Conservation (phyloP, 2,888 invertebrate species). For the Pristionchus japonicus region DNA sequence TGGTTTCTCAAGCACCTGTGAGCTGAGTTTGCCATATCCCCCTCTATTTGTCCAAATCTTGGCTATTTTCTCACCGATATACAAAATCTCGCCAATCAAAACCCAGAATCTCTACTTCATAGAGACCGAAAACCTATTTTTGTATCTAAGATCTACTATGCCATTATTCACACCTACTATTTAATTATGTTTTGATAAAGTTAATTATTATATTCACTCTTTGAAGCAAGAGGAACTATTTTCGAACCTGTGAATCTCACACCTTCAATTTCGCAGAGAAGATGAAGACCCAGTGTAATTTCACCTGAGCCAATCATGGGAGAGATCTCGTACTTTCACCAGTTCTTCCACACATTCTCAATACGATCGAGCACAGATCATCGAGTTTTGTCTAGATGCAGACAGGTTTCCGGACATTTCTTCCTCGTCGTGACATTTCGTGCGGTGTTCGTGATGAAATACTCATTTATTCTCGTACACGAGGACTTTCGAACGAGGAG, state of each 20-base stretch:
- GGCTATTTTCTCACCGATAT: neutral
- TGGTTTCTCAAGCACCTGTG: conserved; percentile 25
- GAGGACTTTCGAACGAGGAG: neutral
- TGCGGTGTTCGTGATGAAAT: neutral
- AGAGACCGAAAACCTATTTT: neutral
- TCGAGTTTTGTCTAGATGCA: neutral
- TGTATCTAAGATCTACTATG: neutral
- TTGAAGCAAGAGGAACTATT: too few relatives aligned
- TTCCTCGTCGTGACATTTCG: neutral
- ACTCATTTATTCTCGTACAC: neutral
- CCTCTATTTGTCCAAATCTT: neutral
- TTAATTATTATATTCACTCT: too few relatives aligned
- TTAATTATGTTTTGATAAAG: neutral
- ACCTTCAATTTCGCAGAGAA: too few relatives aligned
- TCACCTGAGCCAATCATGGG: too few relatives aligned
- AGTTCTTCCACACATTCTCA: neutral
- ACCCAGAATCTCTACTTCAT: neutral
- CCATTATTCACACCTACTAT: neutral
- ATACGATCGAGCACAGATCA: neutral
- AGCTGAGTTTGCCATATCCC: conserved; percentile 28
- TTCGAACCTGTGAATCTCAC: too few relatives aligned
- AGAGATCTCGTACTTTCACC: too few relatives aligned
- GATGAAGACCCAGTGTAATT: too few relatives aligned
- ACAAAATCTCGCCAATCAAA: neutral
- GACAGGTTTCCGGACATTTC: neutral